Base-by-base conservation (phyloP, 64 coral and sea anemone genomes). In the Porites lutea region DNA sequence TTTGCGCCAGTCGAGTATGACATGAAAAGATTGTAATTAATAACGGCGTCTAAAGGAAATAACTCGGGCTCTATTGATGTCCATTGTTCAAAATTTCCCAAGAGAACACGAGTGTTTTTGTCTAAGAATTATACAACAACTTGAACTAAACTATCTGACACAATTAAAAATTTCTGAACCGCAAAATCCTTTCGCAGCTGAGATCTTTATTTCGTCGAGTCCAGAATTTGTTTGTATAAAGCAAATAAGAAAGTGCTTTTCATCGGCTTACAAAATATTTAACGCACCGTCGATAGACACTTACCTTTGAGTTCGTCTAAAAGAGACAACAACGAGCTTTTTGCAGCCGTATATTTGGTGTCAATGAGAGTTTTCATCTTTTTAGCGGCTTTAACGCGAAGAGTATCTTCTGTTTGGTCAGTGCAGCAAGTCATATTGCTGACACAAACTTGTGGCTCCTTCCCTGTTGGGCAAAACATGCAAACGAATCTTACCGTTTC, bases 251-350 rank as follows among this genome's bases (percentile, higher is more conserved):
- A 50, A 84, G 81, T 84, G 81, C 62, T 69, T 84, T 84, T 84
- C 81, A 51, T 51, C 81, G 52, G 47, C 63, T 84, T 84, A 84
- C 48, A 69, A 84, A 88, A 94, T 75, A 89, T 65, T 84, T 52
- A 69, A 84, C 81, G 81, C 67, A 68, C 47, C 14, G 43, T 65
- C 59, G 59, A 82, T 18, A 13, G 79, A 82, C 60, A 13, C 92
- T 94, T 89, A 94, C 92, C 65, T 94, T 89, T 94, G 10, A 94
- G 80, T 74, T 94, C 92, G 74, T 67, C 79, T 45, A 83, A 81
- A 60, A 94, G 87, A 14, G 87, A 75, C 81, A 89, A 59, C 55
- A 94, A 20, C 22, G 78, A 83, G 12, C 59, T 83, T 79, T 77
- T 89, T 19, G 92, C 82, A 43, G 68, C 87, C 15, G 54, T 62